Base-by-base conservation (phyloP, 2,888 invertebrate species). In the Lasius fuliginosus region DNA sequence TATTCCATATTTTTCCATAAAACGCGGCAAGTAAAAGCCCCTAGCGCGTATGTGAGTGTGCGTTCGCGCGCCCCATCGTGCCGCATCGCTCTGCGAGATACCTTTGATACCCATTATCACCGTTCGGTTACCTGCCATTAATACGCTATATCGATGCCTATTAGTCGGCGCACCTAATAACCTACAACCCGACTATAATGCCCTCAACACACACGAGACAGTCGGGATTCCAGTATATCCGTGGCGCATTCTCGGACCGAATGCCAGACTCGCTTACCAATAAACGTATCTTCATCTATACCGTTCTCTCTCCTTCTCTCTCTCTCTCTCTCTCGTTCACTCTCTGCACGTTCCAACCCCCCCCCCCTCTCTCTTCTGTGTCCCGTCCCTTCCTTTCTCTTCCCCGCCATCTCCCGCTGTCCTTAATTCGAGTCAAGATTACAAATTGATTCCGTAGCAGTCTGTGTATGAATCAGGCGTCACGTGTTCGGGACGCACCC, bases 331-430 rank as follows among this genome's bases (percentile, higher is more conserved):
- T 69, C n/a, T 33, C 68, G n/a, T n/a, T n/a, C n/a, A n/a, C n/a
- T n/a, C n/a, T n/a, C 65, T 53, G 58, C 36, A 30, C 86, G 89
- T 85, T 60, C 73, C 30, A 42, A 36, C 46, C 62, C 53, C 64
- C 84, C 56, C 79, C 27, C 69, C 65, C 60, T 94, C 97, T 58
- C 98, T 95, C 5, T 36, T 0, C 36, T 36, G 5, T 97, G 9
- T 33, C 65, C 27, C 67, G 97, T 33, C 74, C 73, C 40, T 58
- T 81, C 73, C 84, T 30, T 76, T 82, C 49, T 97, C 97, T 94
- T 98, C 79, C 98, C 95, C 97, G 86, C 97, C 53, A 53, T 86
- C 98, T 98, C 96, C 97, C 97, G 82, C 90, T 91, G 92, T 93
- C 93, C 93, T 94, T 94, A 94, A 94, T 94, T 93, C 94, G 91